A percentile compares a stretch with the other conserved stretches of the same genome.
These are phyloP conservation scores for Halotydeus destructor DNA, from an alignment of 1,140 invertebrate species.

Conservation along the genomic window DNA sequence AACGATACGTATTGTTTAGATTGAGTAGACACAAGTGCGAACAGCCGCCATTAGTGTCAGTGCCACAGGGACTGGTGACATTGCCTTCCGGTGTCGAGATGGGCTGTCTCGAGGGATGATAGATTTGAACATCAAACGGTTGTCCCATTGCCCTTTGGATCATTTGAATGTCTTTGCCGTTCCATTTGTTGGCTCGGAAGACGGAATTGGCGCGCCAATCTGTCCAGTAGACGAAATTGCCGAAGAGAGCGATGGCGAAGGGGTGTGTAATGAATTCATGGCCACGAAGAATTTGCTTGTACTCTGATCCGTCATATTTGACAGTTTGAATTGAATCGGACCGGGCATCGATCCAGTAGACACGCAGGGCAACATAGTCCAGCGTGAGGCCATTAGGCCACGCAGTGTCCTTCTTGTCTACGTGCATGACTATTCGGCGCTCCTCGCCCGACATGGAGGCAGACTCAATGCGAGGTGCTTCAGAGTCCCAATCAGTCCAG, in stretches of 20 bases:
- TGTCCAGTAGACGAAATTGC: conserved; percentile 66
- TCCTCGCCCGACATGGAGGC: conserved; percentile 35
- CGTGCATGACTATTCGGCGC: conserved; percentile 26
- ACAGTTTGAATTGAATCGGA: conserved; percentile 65
- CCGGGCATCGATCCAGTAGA: conserved; percentile 50
- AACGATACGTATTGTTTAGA: conserved; percentile 35
- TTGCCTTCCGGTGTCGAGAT: conserved; percentile 18
- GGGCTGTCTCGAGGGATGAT: conserved; percentile 52
- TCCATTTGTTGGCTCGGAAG: conserved; percentile 40
- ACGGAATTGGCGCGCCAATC: conserved; percentile 79
- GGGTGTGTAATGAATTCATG: conserved; percentile 44
- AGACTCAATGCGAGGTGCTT: conserved; percentile 32
- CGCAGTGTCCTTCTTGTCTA: conserved; percentile 28
- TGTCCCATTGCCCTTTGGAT: conserved; percentile 39
- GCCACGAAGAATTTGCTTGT: conserved; percentile 29
- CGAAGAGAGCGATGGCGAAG: conserved; percentile 66
- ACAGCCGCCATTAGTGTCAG: conserved; percentile 37
- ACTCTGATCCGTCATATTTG: conserved; percentile 35
- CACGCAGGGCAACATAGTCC: conserved; percentile 33
- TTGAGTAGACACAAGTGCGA: conserved; percentile 40
- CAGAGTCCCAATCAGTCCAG: conserved; percentile 73
- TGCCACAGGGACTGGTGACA: conserved; percentile 31
- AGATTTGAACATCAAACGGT: conserved; percentile 67
- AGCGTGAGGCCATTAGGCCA: conserved; percentile 47
- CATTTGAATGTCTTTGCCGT: conserved; percentile 33